Evolutionary conservation across 2,113 vertebrate genomes (phyloP).

Genomic region (Psilopsiagon aurifrons): DNA sequence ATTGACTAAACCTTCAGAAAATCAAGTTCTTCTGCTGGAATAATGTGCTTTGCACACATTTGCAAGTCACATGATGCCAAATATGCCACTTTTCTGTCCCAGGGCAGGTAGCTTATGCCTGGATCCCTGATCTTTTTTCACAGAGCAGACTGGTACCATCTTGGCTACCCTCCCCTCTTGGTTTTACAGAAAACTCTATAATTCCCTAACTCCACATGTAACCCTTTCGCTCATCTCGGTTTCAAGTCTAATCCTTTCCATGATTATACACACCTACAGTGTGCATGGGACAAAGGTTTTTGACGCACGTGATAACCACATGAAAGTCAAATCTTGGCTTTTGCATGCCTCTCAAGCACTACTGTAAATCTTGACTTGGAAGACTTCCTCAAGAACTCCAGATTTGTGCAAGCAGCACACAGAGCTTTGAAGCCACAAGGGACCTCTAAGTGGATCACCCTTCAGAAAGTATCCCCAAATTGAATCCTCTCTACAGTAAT

Average conservation of each 20-base stretch:
- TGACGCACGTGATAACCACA: not conserved
- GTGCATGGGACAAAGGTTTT: not conserved
- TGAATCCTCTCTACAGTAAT: not conserved
- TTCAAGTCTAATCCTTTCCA: not conserved
- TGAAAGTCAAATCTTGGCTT: not conserved
- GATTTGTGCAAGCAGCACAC: not conserved
- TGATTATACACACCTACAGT: not conserved
- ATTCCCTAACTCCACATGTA: not conserved
- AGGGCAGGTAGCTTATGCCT: not conserved
- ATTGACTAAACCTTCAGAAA: slow-evolving; percentile 25
- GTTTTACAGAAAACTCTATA: not conserved
- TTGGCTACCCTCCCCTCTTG: not conserved
- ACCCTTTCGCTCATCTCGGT: not conserved
- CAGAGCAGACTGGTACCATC: not conserved
- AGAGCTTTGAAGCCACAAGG: not conserved
- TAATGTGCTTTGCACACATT: not conserved
- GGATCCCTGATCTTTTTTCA: not conserved
- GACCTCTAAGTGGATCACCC: not conserved
- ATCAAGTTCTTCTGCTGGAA: not conserved
- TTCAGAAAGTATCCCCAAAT: not conserved
- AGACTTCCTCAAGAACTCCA: not conserved
- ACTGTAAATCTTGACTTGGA: not conserved
- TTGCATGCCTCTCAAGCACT: not conserved
- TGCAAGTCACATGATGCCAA: not conserved
- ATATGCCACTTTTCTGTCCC: not conserved